Evolutionary conservation across 2,888 invertebrate species (phyloP), one percentile per base, ranked within the genome.

Genomic region (Panzeria rudis): DNA sequence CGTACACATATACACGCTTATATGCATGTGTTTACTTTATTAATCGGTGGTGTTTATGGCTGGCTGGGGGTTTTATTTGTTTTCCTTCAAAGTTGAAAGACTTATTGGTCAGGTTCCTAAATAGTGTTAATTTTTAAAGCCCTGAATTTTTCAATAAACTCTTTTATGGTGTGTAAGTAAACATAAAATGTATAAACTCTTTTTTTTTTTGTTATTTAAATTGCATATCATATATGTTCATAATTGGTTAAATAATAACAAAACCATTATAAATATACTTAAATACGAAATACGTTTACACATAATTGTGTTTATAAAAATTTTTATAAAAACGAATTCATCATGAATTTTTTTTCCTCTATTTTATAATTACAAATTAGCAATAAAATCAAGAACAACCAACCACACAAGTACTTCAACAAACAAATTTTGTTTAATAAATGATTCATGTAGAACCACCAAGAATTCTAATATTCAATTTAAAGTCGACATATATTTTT

Each of bases 41-140:
- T 9, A 17, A 23, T 59, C 59, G 52, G 52, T 17, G 52, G 52
- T 17, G 11, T 61, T 35, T 38, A 29, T 29, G 29, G 29, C 29
- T 29, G 29, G 5, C 5, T 11, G 13, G 52, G 23, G 50, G 23
- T 38, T 56, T 64, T 76, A 52, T 81, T 81, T 84, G 77, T 25
- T 76, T 78, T 78, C 72, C 77, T 78, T 85, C 84, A 81, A 73
- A 61, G 76, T 76, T 80, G 50, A 81, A 80, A 81, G 77, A 78
- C 68, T 73, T 78, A 69, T 68, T 84, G 71, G 56, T 25, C 69
- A 79, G 69, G 68, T 76, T 71, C 76, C 80, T 59, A 54, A 80
- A 72, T 61, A 25, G 72, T 80, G 79, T 72, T 84, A 80, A 84
- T 84, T 80, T 50, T 50, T 76, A 17, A 76, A 76, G 44, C 84